Conservation (phyloP, 2,797 vertebrate species). For the Spinibarbus caldwelli region DNA sequence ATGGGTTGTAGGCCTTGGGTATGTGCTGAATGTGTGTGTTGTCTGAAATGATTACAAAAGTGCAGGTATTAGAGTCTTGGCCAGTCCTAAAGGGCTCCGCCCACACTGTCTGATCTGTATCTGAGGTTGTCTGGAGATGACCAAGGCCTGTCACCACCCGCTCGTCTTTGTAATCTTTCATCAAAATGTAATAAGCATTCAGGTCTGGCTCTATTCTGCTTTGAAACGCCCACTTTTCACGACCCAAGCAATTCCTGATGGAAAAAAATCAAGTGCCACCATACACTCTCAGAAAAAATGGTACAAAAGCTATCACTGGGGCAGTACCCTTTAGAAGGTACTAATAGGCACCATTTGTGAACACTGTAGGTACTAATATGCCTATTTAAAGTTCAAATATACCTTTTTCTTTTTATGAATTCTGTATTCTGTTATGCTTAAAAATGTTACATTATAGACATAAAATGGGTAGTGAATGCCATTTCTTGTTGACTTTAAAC, state of each 20-base stretch:
- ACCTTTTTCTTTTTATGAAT: background rate
- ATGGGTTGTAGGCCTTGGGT: slow-evolving; percentile 57
- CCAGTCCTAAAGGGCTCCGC: slow-evolving; percentile 16
- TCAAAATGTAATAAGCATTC: slow-evolving; percentile 7
- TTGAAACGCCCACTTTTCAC: background rate
- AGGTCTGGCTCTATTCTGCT: slow-evolving; percentile 10
- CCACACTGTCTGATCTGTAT: slow-evolving; percentile 37
- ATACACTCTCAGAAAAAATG: background rate
- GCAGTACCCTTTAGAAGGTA: background rate
- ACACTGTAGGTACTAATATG: background rate
- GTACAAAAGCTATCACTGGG: background rate
- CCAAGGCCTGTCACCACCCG: slow-evolving; percentile 19
- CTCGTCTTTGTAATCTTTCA: background rate
- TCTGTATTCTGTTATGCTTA: background rate
- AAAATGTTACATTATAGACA: background rate
- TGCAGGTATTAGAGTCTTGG: slow-evolving; percentile 42
- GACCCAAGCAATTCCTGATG: slow-evolving; percentile 7
- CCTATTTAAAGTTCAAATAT: background rate
- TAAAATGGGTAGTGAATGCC: background rate
- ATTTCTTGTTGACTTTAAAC: background rate
- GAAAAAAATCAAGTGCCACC: background rate
- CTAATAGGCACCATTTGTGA: background rate
- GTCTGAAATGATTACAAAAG: slow-evolving; percentile 55
- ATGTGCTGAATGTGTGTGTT: slow-evolving; percentile 34
- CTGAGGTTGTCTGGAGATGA: slow-evolving; percentile 45